Evolutionary conservation across 2,888 invertebrate genomes (phyloP), one percentile per base, ranked within the genome.

Genomic region (Aspidiotus destructor): DNA sequence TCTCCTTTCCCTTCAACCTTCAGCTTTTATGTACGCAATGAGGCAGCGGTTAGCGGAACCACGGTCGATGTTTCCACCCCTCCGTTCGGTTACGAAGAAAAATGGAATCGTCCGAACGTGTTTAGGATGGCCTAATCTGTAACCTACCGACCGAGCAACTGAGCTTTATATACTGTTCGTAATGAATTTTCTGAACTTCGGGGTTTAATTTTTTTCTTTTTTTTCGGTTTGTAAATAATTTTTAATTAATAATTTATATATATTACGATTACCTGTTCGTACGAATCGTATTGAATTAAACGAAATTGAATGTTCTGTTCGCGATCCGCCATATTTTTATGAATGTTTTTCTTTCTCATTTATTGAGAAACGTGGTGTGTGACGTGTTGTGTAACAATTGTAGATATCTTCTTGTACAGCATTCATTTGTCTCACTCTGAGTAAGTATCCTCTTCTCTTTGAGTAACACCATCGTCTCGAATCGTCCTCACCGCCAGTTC

Each of bases 41-140:
- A n/a, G 11, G 48, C 10, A 48, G 11, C 48, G 48, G 11, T 13
- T n/a, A 11, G 48, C 48, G n/a, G n/a, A 11, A 48, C 48, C 11
- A 65, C 48, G 28, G 58, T 42, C 57, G 58, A 65, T 40, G 65
- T 57, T 65, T 65, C 65, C 65, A 44, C 65, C 65, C 65, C 65
- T 65, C 41, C 57, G 28, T 16, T 64, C 57, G 57, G 17, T 57
- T 65, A 48, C 65, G 44, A 65, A 65, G 65, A 65, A 65, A 64
- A 65, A 48, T 65, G 65, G 65, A 65, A 58, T 65, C 65, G 48
- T 57, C 65, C 65, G 65, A 65, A 65, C 65, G 57, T 65, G 65
- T 65, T 65, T 65, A 65, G 65, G 65, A 65, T 65, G 65, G 65
- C 65, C 65, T 65, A 65, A 65, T 65, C 65, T 65, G 65, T 65